Percentiles rank a stretch among this genome's conserved stretches.
Conservation (phyloP, 2,888 invertebrate species). For the Nemurella pictetii region DNA sequence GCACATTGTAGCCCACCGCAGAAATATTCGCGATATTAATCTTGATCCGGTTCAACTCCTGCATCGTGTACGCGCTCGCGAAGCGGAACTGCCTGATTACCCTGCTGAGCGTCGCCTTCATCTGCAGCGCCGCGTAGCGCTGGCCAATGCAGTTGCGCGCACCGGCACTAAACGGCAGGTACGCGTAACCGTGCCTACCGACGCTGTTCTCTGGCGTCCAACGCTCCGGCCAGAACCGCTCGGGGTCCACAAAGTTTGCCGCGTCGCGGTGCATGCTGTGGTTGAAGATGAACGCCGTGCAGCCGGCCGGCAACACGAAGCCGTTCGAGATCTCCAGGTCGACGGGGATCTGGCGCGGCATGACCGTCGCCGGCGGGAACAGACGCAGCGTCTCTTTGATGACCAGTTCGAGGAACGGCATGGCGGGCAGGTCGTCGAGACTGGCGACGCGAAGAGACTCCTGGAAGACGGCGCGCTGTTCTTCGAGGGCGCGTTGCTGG, state of each 20-base stretch:
- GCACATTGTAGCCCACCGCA: not conserved
- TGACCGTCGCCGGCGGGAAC: slow-evolving; percentile 39
- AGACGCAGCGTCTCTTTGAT: slow-evolving; percentile 27
- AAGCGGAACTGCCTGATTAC: slow-evolving; percentile 36
- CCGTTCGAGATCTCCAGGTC: slow-evolving; percentile 31
- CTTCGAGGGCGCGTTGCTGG: slow-evolving; percentile 35
- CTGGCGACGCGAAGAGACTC: slow-evolving; percentile 32
- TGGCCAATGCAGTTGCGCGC: slow-evolving; percentile 42
- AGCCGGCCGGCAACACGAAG: slow-evolving; percentile 32
- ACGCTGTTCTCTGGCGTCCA: slow-evolving; percentile 39
- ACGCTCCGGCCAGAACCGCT: slow-evolving; percentile 40
- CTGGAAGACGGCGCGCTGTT: slow-evolving; percentile 35
- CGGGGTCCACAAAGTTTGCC: slow-evolving; percentile 36
- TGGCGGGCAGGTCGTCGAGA: slow-evolving; percentile 38
- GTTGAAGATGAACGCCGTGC: slow-evolving; percentile 38
- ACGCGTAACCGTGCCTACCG: slow-evolving; percentile 27
- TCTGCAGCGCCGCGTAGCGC: slow-evolving; percentile 42
- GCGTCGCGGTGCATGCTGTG: slow-evolving; percentile 37
- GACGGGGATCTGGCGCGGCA: slow-evolving; percentile 32
- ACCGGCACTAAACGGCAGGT: not conserved
- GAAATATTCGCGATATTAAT: not conserved
- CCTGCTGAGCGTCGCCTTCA: slow-evolving; percentile 40
- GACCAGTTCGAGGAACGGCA: slow-evolving; percentile 42
- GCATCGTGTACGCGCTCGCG: not conserved
- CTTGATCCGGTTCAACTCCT: not conserved